phyloP scores from a whole-genome alignment of 2,113 vertebrate species.

The Microtus richardsoni region DNA sequence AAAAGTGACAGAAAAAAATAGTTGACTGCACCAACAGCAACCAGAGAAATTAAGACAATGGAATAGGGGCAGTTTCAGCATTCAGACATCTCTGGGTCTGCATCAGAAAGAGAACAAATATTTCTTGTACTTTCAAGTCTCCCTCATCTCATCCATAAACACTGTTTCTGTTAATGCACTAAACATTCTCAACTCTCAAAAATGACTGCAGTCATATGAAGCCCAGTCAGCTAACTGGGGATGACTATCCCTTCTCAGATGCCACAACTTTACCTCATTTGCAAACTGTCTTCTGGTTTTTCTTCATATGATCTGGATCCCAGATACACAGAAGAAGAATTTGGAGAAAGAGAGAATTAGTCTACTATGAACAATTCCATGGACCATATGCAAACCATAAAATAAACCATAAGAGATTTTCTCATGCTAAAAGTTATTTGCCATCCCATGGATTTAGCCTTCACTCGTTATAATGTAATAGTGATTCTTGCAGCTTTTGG shows the following conservation, averaged over 20 bases:
- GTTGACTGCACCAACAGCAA: neutral
- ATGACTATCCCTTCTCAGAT: neutral
- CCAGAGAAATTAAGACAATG: neutral
- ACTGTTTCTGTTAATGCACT: neutral
- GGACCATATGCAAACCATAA: neutral
- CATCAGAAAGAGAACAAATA: neutral
- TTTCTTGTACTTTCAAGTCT: fast-evolving
- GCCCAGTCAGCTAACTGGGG: neutral
- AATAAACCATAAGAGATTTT: neutral
- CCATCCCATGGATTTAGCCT: neutral
- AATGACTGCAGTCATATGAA: neutral
- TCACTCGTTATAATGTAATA: neutral
- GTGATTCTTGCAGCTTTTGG: neutral
- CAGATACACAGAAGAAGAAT: neutral
- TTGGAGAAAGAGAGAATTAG: neutral
- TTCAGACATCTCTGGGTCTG: fast-evolving
- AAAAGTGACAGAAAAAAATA: neutral
- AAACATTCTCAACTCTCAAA: neutral
- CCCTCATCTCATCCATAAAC: neutral
- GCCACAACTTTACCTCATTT: neutral
- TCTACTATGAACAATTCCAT: neutral
- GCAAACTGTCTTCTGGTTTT: neutral
- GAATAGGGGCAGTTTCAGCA: fast-evolving
- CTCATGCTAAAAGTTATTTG: neutral
- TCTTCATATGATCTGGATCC: neutral